Evolutionary conservation across 2,113 vertebrate genomes (phyloP).

Genomic region (Mustela nigripes): DNA sequence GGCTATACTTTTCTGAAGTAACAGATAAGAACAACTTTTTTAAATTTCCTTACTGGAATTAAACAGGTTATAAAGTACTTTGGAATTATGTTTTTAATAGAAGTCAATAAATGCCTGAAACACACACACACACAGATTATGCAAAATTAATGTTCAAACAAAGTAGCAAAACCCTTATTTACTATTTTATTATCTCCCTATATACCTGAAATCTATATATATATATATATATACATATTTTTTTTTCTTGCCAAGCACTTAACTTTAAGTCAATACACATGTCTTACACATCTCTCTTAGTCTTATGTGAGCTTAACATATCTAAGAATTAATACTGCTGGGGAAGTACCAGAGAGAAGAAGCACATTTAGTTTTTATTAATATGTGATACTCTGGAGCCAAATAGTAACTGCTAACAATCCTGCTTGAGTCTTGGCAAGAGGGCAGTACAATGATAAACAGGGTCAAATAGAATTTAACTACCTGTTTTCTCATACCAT

Average conservation of each 20-base stretch:
- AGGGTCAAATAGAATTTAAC: background rate
- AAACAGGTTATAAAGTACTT: background rate
- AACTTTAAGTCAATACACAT: background rate
- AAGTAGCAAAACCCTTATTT: background rate
- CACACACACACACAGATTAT: background rate
- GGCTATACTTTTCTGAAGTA: background rate
- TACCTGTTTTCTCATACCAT: background rate
- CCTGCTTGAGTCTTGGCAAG: background rate
- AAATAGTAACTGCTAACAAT: background rate
- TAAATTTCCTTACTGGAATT: background rate
- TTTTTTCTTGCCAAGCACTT: background rate
- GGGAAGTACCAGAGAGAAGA: background rate
- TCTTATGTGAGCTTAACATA: background rate
- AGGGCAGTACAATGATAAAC: background rate
- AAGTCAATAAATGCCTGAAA: background rate
- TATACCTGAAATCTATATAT: background rate
- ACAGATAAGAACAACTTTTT: background rate
- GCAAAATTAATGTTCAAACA: background rate
- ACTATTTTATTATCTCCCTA: background rate
- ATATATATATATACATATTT: background rate
- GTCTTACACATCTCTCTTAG: background rate
- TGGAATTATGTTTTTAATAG: background rate
- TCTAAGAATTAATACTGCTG: background rate
- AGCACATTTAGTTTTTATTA: background rate
- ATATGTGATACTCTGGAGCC: background rate